Evolutionary conservation across 2,888 invertebrate genomes (phyloP).

Genomic region (Agelastica alni): DNA sequence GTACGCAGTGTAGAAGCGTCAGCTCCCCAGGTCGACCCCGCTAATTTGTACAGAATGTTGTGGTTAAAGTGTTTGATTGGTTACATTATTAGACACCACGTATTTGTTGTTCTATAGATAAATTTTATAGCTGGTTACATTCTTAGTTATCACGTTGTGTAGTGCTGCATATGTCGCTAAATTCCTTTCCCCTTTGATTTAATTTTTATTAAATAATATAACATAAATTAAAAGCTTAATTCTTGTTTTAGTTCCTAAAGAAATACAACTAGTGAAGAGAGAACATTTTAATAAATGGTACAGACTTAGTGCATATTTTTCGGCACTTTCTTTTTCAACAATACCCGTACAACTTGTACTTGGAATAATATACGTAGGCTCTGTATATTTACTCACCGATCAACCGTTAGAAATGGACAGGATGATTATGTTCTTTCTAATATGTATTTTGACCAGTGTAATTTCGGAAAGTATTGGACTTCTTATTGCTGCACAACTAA

Average conservation of each 20-base stretch:
- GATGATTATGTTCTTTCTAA: slow-evolving; percentile 69
- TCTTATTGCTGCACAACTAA: slow-evolving; percentile 73
- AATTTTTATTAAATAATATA: too few relatives aligned
- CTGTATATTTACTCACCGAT: slow-evolving; percentile 75
- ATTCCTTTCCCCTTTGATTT: not conserved
- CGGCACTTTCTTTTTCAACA: slow-evolving; percentile 72
- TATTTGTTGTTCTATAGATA: too few relatives aligned
- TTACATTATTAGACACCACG: too few relatives aligned
- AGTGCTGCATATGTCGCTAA: too few relatives aligned
- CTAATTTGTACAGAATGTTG: too few relatives aligned
- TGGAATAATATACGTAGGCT: slow-evolving; percentile 67
- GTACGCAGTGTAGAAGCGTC: too few relatives aligned
- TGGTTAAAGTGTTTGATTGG: too few relatives aligned
- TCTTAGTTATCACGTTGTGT: too few relatives aligned
- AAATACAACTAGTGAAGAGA: slow-evolving; percentile 76
- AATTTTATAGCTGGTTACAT: too few relatives aligned
- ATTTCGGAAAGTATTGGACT: slow-evolving; percentile 81
- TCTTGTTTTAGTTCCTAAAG: slow-evolving; percentile 70
- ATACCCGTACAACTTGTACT: slow-evolving; percentile 73
- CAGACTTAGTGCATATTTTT: slow-evolving; percentile 76
- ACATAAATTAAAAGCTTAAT: too few relatives aligned
- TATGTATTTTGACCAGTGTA: slow-evolving; percentile 72
- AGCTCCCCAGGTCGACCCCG: too few relatives aligned
- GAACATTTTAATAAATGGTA: slow-evolving; percentile 90
- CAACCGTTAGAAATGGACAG: slow-evolving; percentile 75